Base-by-base conservation (phyloP, 1,140 invertebrate species). In the Aphelenchoides besseyi region DNA sequence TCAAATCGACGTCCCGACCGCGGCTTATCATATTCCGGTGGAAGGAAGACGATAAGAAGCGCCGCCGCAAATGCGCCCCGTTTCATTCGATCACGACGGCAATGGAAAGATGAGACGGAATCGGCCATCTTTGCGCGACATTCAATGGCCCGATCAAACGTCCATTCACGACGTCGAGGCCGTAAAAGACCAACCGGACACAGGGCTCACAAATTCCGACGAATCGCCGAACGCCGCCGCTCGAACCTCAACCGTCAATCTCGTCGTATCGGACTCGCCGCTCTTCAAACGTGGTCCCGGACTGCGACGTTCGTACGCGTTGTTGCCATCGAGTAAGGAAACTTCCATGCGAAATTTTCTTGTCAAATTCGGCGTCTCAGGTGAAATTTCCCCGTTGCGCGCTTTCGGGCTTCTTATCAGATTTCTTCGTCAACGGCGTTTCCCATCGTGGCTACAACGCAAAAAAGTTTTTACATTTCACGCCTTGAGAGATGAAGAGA, bases 51-150 rank as follows among this genome's bases (percentile, higher is more conserved):
- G n/a, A n/a, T n/a, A n/a, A n/a, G n/a, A n/a, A n/a, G n/a, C 41
- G 41, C 41, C 41, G 41, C 41, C 41, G 41, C 41, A 12, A 23
- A 48, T 23, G 41, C 12, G 41, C 41, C n/a, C n/a, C n/a, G n/a
- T n/a, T n/a, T n/a, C n/a, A n/a, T n/a, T n/a, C n/a, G n/a, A 48
- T 48, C 41, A 48, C 41, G 41, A 48, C 41, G 41, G 23, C 41
- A 23, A 23, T 12, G 12, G 41, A 48, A 48, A 16, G 41, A 12
- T 12, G 23, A 12, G 41, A 48, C 12, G 41, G 41, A 12, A 12
- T 23, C 41, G 41, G 55, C 5, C 55, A 8, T 23, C 26, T 59
- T 5, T 59, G 5, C 55, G 55, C 5, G 55, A 59, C 18, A 59
- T 59, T 23, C 55, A 59, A 23, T 59, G 55, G 55, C 5, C 5